phyloP scores from a whole-genome alignment of 2,113 vertebrate genomes.

The Callopanchax toddi region DNA sequence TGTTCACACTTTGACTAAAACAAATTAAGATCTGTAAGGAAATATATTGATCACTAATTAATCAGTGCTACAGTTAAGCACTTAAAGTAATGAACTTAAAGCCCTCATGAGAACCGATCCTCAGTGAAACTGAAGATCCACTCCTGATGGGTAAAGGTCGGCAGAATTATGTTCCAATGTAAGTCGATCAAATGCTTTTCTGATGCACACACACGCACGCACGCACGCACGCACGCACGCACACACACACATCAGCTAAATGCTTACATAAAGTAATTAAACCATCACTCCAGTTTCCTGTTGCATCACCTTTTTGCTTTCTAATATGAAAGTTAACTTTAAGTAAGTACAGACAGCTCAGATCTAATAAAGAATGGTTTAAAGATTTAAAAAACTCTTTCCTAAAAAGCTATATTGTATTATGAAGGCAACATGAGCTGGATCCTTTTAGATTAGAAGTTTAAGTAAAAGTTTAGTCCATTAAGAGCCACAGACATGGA shows the following conservation, averaged over 20 bases:
- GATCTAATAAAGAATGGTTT: too few relatives aligned
- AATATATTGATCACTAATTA: conserved; percentile 28
- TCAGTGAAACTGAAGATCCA: conserved; percentile 39
- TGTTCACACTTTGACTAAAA: conserved; percentile 3
- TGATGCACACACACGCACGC: too few relatives aligned
- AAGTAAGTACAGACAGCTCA: too few relatives aligned
- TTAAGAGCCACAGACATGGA: background rate
- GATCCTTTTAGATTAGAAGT: background rate
- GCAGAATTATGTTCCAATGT: conserved; percentile 27
- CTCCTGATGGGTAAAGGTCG: conserved; percentile 18
- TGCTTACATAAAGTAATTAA: too few relatives aligned
- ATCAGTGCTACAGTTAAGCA: conserved; percentile 26
- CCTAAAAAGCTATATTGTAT: too few relatives aligned
- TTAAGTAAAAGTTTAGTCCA: background rate
- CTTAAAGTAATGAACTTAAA: conserved; percentile 38
- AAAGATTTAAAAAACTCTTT: too few relatives aligned
- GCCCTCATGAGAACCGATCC: conserved; percentile 31
- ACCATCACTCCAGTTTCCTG: too few relatives aligned
- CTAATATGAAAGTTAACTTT: too few relatives aligned
- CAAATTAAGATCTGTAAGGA: conserved; percentile 11
- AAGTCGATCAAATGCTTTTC: background rate
- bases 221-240: too few relatives aligned
- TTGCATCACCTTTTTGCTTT: too few relatives aligned
- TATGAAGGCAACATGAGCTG: too few relatives aligned
- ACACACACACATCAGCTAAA: background rate